Evolutionary conservation across 2,113 vertebrate genomes (phyloP).

Genomic region (Strigops habroptila): DNA sequence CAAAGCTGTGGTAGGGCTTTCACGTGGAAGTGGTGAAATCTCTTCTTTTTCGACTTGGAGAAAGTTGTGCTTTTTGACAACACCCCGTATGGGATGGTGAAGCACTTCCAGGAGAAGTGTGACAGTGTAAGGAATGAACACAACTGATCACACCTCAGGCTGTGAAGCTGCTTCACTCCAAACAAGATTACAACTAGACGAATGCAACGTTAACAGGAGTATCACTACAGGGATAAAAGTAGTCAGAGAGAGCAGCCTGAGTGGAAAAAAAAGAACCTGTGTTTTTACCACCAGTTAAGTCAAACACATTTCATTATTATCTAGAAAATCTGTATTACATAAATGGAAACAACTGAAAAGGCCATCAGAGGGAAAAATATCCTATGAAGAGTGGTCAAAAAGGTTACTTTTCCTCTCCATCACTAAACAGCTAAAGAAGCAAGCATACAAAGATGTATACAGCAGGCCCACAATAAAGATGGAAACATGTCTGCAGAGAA

Average conservation of each 20-base stretch:
- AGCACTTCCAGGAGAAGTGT: constrained; percentile 8
- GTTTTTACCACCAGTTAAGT: background rate
- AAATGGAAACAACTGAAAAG: background rate
- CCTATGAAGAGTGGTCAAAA: background rate
- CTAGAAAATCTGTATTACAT: background rate
- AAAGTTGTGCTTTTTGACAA: constrained; percentile 44
- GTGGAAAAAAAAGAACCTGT: background rate
- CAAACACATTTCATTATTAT: background rate
- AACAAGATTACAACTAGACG: constrained; percentile 3
- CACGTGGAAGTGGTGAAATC: background rate
- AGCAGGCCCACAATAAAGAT: background rate
- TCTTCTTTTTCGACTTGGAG: background rate
- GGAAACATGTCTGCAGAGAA: background rate
- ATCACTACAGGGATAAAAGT: background rate
- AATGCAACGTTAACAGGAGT: constrained; percentile 8
- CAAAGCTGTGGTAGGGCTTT: constrained; percentile 30
- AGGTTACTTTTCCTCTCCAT: background rate
- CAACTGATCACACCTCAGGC: constrained; percentile 16
- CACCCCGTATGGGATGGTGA: background rate
- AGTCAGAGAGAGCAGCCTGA: background rate
- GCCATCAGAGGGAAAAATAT: background rate
- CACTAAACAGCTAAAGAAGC: background rate
- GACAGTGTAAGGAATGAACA: background rate
- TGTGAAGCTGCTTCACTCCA: background rate
- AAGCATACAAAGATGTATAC: background rate